Percentiles rank a stretch among this genome's conserved stretches.
These are phyloP conservation scores for Anadara kagoshimensis DNA, from an alignment of 1,140 invertebrate species.

Conservation along the genomic window DNA sequence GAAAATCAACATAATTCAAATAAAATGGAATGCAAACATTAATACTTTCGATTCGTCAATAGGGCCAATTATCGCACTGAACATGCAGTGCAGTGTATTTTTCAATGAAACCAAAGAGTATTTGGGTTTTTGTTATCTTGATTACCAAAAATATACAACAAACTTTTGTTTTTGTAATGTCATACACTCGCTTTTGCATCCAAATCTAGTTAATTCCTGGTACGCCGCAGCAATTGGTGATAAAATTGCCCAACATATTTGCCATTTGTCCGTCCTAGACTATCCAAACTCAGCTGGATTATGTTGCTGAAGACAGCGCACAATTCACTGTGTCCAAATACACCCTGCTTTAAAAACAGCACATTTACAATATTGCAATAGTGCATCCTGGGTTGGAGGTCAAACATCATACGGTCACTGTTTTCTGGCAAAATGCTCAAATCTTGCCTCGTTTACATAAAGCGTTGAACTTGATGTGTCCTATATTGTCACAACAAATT, in stretches of 20 bases:
- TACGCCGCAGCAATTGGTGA: constrained; percentile 29
- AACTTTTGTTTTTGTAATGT: no score
- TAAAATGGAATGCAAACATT: no score
- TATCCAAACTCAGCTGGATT: constrained; percentile 26
- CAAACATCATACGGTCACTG: constrained; percentile 22
- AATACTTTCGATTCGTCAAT: no score
- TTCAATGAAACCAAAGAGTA: no score
- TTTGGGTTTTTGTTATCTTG: no score
- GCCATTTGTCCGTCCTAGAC: constrained; percentile 4
- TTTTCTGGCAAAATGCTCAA: constrained; percentile 35
- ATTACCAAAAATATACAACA: no score
- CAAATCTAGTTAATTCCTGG: constrained; percentile 34
- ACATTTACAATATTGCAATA: constrained; percentile 5
- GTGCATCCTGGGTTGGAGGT: constrained; percentile 20
- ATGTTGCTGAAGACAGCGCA: no score
- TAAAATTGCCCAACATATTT: no score
- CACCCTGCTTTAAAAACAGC: constrained; percentile 11
- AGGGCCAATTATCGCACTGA: no score
- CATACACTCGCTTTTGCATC: constrained; percentile 25
- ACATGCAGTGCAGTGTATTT: no score
- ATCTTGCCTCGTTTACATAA: constrained; percentile 9
- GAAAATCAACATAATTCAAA: no score
- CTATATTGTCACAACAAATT: not conserved
- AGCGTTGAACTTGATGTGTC: not conserved
- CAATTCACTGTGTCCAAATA: no score